Evolutionary conservation across 1,140 invertebrate species (phyloP).

Genomic region (Cydia amplana): DNA sequence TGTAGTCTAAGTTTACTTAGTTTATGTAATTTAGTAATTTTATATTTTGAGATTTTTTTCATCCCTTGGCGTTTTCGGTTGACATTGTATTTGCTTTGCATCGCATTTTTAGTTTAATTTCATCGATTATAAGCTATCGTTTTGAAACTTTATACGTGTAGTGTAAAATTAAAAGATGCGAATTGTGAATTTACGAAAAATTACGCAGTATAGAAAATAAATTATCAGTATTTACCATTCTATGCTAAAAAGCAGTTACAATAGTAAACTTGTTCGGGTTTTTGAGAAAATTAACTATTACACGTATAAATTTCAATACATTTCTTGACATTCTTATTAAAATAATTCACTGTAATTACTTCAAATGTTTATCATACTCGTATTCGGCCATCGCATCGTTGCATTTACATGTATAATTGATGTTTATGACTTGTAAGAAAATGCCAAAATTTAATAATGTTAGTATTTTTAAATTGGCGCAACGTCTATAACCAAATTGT

Average conservation of each 20-base stretch:
- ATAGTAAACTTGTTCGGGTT: neutral
- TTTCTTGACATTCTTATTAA: slow-evolving; percentile 18
- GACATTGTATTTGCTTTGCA: slow-evolving; percentile 35
- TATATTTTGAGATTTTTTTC: slow-evolving; percentile 37
- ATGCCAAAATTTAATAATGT: slow-evolving; percentile 29
- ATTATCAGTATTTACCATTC: neutral
- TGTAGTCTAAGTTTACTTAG: slow-evolving; percentile 49
- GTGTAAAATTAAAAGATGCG: neutral
- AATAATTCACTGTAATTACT: neutral
- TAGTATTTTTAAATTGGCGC: slow-evolving; percentile 19
- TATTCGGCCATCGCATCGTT: neutral
- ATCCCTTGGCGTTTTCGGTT: slow-evolving; percentile 34
- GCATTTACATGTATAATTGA: slow-evolving; percentile 18
- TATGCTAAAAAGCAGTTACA: neutral
- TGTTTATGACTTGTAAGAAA: slow-evolving; percentile 18
- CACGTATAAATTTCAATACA: slow-evolving; percentile 11
- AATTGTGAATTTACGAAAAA: neutral
- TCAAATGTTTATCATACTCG: slow-evolving; percentile 3
- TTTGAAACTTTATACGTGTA: neutral
- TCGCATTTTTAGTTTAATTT: slow-evolving; percentile 35
- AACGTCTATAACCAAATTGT: neutral
- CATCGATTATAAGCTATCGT: slow-evolving; percentile 28
- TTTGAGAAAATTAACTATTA: neutral
- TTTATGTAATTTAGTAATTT: slow-evolving; percentile 43
- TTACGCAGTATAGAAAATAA: neutral